Base-by-base conservation (phyloP, 2,888 invertebrate genomes). In the Onchidella celtica region DNA sequence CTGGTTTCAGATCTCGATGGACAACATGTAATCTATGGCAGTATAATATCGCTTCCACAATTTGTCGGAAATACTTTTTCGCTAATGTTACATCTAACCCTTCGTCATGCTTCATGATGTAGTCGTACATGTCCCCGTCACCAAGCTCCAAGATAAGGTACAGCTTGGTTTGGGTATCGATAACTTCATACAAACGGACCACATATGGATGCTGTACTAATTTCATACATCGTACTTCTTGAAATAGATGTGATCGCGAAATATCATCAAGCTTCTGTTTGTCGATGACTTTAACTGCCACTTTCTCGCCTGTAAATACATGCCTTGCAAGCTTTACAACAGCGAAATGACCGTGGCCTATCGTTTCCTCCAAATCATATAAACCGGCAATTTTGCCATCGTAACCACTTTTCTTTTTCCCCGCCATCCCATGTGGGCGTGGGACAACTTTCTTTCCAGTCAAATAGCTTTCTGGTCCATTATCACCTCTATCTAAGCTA, bases 131-230 rank as follows among this genome's bases (percentile, higher is more conserved):
- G 94, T 99, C 99, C 72, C 99, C 99, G 94, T 99, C 99, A 24
- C 98, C 99, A 91, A 99, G 95, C 94, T 99, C 99, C 92, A 99
- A 95, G 93, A 99, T 98, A 93, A 95, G 91, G 91, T 99, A 94
- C 66, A 94, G 95, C 94, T 99, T 99, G 85, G 98, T 98, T 93
- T 98, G 97, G 57, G 99, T 99, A 94, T 99, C 99, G 92, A 99
- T 99, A 85, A 99, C 99, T 95, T 99, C 99, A 94, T 99, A 99
- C 73, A 99, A 95, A 80, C 99, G 95, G 69, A 99, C 99, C 61
- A 99, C 99, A 94, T 99, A 98, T 47, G 99, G 99, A 94, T 99
- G 99, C 93, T 99, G 99, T 69, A 99, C 99, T 89, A 99, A 94
- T 94, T 99, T 99, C 99, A 99, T 99, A 93, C 99, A 99, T 86